phyloP scores from a whole-genome alignment of 2,113 vertebrate genomes.

The Colinus virginianus region DNA sequence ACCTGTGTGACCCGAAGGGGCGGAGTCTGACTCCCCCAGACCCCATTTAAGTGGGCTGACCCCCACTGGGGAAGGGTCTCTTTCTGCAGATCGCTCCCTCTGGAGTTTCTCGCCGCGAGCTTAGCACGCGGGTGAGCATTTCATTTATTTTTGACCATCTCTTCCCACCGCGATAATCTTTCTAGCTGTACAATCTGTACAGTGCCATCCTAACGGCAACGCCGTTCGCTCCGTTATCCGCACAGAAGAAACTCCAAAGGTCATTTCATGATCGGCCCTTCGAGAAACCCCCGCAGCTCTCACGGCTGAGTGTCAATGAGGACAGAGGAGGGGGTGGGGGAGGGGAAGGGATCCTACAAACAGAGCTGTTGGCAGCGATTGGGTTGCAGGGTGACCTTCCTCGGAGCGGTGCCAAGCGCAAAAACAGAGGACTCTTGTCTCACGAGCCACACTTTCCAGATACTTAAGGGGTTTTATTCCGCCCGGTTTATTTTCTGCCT shows the following conservation, averaged over 20 bases:
- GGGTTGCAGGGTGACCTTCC: not conserved
- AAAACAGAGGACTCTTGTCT: slow-evolving; percentile 43
- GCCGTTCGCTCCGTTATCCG: too few species aligned
- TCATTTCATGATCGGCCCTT: not conserved
- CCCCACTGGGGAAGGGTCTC: too few species aligned
- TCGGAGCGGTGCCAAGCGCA: not conserved
- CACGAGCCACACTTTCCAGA: not conserved
- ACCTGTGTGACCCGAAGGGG: too few species aligned
- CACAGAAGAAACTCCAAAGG: not conserved
- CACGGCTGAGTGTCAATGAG: not conserved
- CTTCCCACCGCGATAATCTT: too few species aligned
- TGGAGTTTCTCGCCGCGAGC: too few species aligned
- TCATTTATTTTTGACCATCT: too few species aligned
- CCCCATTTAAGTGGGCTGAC: too few species aligned
- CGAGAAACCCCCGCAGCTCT: not conserved
- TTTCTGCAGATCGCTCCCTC: too few species aligned
- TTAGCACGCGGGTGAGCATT: too few species aligned
- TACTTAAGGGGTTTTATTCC: not conserved
- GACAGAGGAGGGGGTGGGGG: not conserved
- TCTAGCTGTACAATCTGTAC: too few species aligned
- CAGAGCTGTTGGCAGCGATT: not conserved
- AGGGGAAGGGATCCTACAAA: not conserved
- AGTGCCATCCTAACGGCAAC: too few species aligned
- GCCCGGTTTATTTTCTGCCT: not conserved
- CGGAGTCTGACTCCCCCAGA: too few species aligned